Evolutionary conservation across 1,140 invertebrate species (phyloP).

Genomic region (Drosophila mayri): DNA sequence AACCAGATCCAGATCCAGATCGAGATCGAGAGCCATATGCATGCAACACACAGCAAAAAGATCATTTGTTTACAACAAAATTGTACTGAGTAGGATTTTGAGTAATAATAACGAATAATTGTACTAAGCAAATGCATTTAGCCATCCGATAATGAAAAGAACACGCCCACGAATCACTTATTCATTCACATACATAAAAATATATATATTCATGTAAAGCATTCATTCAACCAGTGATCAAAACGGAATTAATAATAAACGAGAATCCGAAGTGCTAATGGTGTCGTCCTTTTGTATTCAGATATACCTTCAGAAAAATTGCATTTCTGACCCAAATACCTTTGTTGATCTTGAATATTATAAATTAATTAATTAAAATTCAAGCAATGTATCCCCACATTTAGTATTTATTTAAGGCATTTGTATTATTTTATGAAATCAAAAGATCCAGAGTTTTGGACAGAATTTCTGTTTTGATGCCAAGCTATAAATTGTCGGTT

Average conservation of each 20-base stretch:
- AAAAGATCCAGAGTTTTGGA: background rate
- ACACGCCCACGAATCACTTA: conserved; percentile 17
- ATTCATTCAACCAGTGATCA: conserved; percentile 26
- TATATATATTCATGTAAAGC: conserved; percentile 26
- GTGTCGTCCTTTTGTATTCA: conserved; percentile 1
- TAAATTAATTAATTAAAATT: background rate
- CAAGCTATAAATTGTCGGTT: conserved; percentile 27
- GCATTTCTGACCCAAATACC: background rate
- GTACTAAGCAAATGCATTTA: conserved; percentile 73
- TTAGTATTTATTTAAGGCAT: background rate
- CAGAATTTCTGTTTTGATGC: background rate
- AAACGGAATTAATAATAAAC: conserved; percentile 27
- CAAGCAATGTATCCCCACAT: background rate
- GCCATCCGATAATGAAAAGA: conserved; percentile 9
- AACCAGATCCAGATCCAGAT: conserved; percentile 4
- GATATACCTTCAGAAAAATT: background rate
- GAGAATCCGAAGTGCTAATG: conserved; percentile 23
- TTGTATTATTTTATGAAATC: background rate
- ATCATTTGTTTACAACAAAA: conserved; percentile 52
- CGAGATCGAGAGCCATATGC: conserved; percentile 1
- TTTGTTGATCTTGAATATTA: too few species aligned
- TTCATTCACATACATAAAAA: conserved; percentile 3
- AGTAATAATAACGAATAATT: conserved; percentile 47
- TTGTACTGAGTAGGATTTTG: conserved; percentile 75
- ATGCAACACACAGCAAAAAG: conserved; percentile 6